Evolutionary conservation across 2,797 vertebrate genomes (phyloP).

Genomic region (Semaprochilodus insignis): DNA sequence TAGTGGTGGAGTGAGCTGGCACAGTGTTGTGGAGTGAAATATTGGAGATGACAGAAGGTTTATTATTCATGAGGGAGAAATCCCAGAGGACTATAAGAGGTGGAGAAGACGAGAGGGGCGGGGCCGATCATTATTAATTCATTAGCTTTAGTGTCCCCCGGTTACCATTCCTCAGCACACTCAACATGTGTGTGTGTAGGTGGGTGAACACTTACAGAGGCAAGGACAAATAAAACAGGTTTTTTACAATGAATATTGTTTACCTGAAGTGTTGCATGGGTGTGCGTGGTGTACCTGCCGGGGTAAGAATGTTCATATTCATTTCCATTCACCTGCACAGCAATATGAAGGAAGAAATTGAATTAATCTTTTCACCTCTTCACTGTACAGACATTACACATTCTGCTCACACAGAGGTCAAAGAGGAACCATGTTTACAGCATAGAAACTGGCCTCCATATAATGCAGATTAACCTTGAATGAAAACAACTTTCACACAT

Average conservation of each 20-base stretch:
- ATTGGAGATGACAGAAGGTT: slow-evolving; percentile 53
- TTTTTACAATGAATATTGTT: neutral
- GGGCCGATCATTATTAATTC: slow-evolving; percentile 52
- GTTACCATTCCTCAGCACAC: slow-evolving; percentile 35
- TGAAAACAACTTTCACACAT: neutral
- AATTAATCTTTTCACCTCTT: neutral
- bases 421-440: neutral
- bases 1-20: slow-evolving; percentile 20
- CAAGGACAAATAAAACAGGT: neutral
- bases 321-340: slow-evolving; percentile 2
- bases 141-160: slow-evolving; percentile 46
- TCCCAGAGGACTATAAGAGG: slow-evolving; percentile 49
- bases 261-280: neutral
- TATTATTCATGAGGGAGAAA: slow-evolving; percentile 57
- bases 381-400: neutral
- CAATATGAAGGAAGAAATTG: neutral
- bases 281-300: slow-evolving; percentile 28
- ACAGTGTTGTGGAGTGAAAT: slow-evolving; percentile 41
- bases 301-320: neutral
- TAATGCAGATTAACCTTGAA: too few relatives aligned
- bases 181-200: slow-evolving; percentile 15
- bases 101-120: slow-evolving; percentile 50
- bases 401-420: neutral
- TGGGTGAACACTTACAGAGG: slow-evolving; percentile 15
- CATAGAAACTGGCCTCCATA: too few relatives aligned